phyloP scores from a whole-genome alignment of 1,140 invertebrate genomes.

The Drosophila truncata region DNA sequence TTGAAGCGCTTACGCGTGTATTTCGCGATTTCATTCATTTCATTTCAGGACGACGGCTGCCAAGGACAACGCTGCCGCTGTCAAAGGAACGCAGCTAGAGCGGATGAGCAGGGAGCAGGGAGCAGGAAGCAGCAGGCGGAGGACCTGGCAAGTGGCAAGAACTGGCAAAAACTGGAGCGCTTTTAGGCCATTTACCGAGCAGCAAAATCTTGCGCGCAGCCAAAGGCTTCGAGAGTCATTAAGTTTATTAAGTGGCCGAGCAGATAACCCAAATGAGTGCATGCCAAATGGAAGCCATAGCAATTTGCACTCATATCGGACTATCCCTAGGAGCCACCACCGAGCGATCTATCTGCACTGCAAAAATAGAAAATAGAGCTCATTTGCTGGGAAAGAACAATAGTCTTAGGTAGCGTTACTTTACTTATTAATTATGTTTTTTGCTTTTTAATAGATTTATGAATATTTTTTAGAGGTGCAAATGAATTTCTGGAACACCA shows the following conservation, averaged over 20 bases:
- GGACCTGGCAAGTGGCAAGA: conserved; percentile 9
- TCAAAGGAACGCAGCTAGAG: conserved; percentile 14
- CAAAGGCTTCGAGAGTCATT: conserved; percentile 73
- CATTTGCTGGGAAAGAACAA: too few species aligned
- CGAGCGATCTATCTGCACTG: conserved; percentile 13
- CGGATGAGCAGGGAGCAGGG: too few species aligned
- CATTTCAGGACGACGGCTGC: conserved; percentile 20
- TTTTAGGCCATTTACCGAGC: conserved; percentile 62
- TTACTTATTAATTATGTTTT: not conserved
- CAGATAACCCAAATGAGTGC: conserved; percentile 79
- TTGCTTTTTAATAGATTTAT: too few species aligned
- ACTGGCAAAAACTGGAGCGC: conserved; percentile 20
- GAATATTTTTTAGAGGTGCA: too few species aligned
- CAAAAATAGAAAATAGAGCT: not conserved
- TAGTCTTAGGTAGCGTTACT: too few species aligned
- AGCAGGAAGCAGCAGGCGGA: not conserved
- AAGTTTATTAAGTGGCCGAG: conserved; percentile 77
- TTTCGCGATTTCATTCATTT: conserved; percentile 23
- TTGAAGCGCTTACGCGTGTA: conserved; percentile 43
- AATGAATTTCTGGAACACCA: too few species aligned
- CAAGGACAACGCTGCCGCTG: conserved; percentile 36
- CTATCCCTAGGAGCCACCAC: not conserved
- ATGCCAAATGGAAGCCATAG: conserved; percentile 72
- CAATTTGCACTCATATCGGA: conserved; percentile 66
- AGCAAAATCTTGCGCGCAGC: conserved; percentile 47